Conservation (phyloP, 1,140 invertebrate species). For the Apis florea region DNA sequence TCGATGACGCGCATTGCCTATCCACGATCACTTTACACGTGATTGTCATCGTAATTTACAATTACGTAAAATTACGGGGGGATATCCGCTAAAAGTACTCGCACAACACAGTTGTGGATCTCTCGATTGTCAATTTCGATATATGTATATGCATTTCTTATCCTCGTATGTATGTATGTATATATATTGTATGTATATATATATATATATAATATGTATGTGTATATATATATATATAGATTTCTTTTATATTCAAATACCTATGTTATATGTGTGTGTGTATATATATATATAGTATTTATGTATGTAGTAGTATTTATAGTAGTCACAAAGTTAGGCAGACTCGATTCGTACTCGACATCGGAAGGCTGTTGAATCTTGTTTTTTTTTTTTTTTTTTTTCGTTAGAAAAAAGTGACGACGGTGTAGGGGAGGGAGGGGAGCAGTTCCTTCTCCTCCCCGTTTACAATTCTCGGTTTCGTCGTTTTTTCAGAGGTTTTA, state of each 20-base stretch:
- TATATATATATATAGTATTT: constrained; percentile 35
- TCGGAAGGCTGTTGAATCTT: constrained; percentile 21
- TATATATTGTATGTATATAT: constrained; percentile 34
- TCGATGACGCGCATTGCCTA: constrained; percentile 30
- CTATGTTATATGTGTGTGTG: constrained; percentile 33
- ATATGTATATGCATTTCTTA: constrained; percentile 23
- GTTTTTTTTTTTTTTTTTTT: background rate
- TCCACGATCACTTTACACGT: constrained; percentile 46
- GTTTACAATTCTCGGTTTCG: background rate
- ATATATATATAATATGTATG: constrained; percentile 34
- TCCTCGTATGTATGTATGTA: constrained; percentile 18
- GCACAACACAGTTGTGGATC: constrained; percentile 46
- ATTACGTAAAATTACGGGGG: constrained; percentile 40
- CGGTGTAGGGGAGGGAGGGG: no score
- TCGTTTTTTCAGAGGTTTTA: background rate
- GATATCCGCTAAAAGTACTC: constrained; percentile 47
- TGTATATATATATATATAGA: constrained; percentile 27
- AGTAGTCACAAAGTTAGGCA: constrained; percentile 44
- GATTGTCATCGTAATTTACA: constrained; percentile 33
- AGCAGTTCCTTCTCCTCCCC: background rate
- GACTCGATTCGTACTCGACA: constrained; percentile 36
- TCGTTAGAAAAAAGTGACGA: constrained; percentile 42
- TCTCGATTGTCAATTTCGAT: constrained; percentile 71
- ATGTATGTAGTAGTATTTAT: constrained; percentile 36
- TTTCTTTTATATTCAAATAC: constrained; percentile 34